A percentile compares a stretch with the other conserved stretches of the same genome.
These are phyloP conservation scores for Talpa occidentalis DNA, from an alignment of 2,113 vertebrate species.

Conservation along the genomic window DNA sequence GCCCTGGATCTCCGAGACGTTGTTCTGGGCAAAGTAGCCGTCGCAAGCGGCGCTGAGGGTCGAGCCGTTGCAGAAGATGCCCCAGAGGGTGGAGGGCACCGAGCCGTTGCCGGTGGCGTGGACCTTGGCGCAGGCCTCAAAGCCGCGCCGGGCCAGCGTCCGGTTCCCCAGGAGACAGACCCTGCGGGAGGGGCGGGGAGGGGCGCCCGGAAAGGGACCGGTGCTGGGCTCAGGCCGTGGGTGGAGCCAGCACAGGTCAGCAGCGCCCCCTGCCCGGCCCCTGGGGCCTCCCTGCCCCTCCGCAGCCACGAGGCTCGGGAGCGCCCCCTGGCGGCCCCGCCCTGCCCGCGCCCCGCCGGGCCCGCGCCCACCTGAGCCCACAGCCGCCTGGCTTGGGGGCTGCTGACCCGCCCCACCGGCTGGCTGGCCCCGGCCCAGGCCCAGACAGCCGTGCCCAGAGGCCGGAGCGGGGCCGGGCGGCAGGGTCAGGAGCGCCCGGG, in stretches of 20 bases:
- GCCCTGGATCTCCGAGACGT: constrained; percentile 92
- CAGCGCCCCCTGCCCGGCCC: background rate
- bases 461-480: background rate
- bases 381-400: no score
- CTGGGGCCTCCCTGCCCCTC: no score
- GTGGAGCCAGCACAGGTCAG: no score
- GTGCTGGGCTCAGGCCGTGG: background rate
- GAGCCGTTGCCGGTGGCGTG: constrained; percentile 85
- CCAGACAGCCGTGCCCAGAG: background rate
- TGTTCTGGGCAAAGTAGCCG: constrained; percentile 92
- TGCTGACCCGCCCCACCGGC: no score
- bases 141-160: constrained; percentile 89
- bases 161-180: constrained; percentile 96
- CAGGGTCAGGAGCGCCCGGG: background rate
- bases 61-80: constrained; percentile 89
- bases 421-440: no score
- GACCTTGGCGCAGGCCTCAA: constrained; percentile 91
- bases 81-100: constrained; percentile 89
- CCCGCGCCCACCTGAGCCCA: no score
- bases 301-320: no score
- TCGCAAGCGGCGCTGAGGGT: constrained; percentile 89
- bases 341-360: no score
- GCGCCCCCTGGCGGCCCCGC: no score
- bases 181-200: constrained; percentile 69
- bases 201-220: no score